phyloP scores from a whole-genome alignment of 2,113 vertebrate genomes.

The Daboia siamensis region DNA sequence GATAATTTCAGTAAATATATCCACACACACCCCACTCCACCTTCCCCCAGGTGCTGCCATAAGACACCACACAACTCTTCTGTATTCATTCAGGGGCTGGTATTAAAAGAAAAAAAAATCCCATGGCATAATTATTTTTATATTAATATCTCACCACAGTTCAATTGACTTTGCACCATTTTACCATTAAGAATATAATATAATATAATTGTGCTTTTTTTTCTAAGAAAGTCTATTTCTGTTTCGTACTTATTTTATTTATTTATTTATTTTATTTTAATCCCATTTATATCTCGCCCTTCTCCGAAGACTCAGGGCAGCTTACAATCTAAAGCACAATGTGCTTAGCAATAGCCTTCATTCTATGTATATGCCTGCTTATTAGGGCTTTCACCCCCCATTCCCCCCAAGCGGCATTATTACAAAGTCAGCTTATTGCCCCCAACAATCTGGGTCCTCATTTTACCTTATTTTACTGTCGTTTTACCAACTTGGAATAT shows the following conservation, averaged over 20 bases:
- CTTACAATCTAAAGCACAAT: too few species aligned
- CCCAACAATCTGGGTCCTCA: too few species aligned
- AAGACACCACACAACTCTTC: neutral
- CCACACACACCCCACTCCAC: fast-evolving
- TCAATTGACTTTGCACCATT: neutral
- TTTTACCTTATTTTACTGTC: too few species aligned
- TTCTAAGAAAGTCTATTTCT: neutral
- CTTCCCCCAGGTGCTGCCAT: neutral
- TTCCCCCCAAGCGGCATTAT: too few species aligned
- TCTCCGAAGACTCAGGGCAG: too few species aligned
- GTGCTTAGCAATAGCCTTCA: too few species aligned
- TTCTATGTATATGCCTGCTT: too few species aligned
- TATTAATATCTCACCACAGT: neutral
- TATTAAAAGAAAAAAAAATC: neutral
- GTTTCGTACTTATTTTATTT: neutral
- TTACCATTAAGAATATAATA: neutral
- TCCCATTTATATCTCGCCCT: too few species aligned
- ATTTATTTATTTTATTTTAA: too few species aligned
- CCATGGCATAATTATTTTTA: neutral
- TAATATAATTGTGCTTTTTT: neutral
- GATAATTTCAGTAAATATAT: neutral
- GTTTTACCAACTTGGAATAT: neutral
- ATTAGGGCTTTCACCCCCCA: too few species aligned
- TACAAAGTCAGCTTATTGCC: too few species aligned
- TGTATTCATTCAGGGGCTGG: neutral